Percentiles rank a stretch among this genome's conserved stretches.
phyloP scores from a whole-genome alignment of 2,888 invertebrate genomes.

The Andrena dorsata region DNA sequence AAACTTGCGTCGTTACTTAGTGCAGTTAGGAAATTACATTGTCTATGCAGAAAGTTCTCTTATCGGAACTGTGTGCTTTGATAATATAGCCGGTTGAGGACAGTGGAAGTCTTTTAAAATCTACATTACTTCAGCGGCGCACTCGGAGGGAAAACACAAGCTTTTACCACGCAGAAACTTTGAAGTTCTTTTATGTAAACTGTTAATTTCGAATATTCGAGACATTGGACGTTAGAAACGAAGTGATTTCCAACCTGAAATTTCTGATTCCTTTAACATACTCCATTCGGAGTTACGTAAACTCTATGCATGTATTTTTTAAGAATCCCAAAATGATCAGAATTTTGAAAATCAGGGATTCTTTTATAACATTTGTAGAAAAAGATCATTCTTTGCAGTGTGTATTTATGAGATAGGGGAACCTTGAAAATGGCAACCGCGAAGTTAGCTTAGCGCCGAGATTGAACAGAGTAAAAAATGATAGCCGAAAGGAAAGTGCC shows the following conservation, averaged over 20 bases:
- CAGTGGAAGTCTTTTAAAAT: conserved; percentile 7
- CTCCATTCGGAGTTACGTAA: neutral
- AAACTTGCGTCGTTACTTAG: neutral
- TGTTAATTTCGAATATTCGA: conserved; percentile 3
- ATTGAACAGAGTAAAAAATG: no score
- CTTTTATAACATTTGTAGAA: no score
- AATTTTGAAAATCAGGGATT: no score
- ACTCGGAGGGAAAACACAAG: neutral
- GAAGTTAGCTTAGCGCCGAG: no score
- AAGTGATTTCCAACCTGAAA: neutral
- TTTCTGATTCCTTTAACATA: neutral
- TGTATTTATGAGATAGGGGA: no score
- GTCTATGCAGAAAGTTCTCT: conserved; percentile 26
- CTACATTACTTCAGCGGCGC: conserved; percentile 10
- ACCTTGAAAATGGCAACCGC: no score
- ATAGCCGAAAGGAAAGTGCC: no score
- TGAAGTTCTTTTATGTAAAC: conserved; percentile 8
- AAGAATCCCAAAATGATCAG: no score
- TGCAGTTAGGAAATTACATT: conserved; percentile 14
- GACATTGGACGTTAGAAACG: conserved; percentile 15
- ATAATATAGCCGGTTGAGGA: conserved; percentile 5
- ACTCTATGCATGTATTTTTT: neutral
- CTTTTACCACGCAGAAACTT: conserved; percentile 5
- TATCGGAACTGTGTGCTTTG: neutral
- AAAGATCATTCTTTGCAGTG: no score